Percentiles rank a stretch among this genome's conserved stretches.
Conservation (phyloP, 2,797 vertebrate genomes). For the Sebastes aleutianus region DNA sequence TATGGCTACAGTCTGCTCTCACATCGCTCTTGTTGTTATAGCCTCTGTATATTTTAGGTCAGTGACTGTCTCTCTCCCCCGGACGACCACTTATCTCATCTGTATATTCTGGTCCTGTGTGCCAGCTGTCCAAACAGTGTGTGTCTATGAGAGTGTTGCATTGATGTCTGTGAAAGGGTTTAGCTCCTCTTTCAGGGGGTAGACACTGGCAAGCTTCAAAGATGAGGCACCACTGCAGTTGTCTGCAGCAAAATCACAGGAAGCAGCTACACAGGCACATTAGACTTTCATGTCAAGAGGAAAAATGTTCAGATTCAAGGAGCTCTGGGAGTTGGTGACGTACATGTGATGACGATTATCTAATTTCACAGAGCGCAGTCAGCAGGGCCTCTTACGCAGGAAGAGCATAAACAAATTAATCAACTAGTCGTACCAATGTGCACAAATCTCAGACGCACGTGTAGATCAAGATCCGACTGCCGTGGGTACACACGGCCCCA, state of each 20-base stretch:
- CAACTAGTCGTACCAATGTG: slow-evolving; percentile 1
- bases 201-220: slow-evolving; percentile 65
- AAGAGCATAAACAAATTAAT: slow-evolving; percentile 8
- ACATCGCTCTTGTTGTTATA: slow-evolving; percentile 50
- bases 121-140: slow-evolving; percentile 69
- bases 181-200: slow-evolving; percentile 56
- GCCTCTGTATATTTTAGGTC: slow-evolving; percentile 42
- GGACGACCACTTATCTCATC: slow-evolving; percentile 62
- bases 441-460: background rate
- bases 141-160: slow-evolving; percentile 35
- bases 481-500: slow-evolving; percentile 18
- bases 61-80: slow-evolving; percentile 6
- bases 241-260: slow-evolving; percentile 62
- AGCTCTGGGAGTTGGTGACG: slow-evolving; percentile 2
- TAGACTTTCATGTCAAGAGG: slow-evolving; percentile 8
- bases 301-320: background rate
- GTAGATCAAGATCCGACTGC: slow-evolving; percentile 5
- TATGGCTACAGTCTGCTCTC: slow-evolving; percentile 28
- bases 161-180: slow-evolving; percentile 60
- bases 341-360: slow-evolving; percentile 10
- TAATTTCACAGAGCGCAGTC: background rate
- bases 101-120: slow-evolving; percentile 64
- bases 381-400: background rate
- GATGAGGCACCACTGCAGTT: slow-evolving; percentile 71
- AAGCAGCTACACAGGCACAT: slow-evolving; percentile 40